Evolutionary conservation across 2,797 vertebrate genomes (phyloP).

Genomic region (Hyperoplus immaculatus): DNA sequence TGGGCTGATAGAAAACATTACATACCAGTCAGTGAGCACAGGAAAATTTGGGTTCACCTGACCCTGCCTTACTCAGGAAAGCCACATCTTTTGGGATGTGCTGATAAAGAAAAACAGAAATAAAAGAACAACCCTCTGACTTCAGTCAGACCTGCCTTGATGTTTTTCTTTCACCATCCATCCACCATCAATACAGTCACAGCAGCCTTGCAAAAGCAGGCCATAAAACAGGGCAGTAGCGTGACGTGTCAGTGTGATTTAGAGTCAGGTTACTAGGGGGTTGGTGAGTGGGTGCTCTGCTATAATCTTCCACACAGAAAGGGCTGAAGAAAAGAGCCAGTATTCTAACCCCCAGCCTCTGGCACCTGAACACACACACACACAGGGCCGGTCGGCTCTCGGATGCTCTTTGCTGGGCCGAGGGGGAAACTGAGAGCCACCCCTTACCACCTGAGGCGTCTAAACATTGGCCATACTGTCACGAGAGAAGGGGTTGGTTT

Average conservation of each 20-base stretch:
- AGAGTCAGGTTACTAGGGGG: conserved; percentile 65
- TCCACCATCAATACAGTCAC: conserved; percentile 50
- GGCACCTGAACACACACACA: conserved; percentile 82
- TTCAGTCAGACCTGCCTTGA: conserved; percentile 25
- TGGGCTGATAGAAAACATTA: conserved; percentile 33
- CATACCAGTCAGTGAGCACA: neutral
- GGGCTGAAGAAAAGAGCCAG: conserved; percentile 70
- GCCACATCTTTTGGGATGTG: conserved; percentile 16
- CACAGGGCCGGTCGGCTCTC: conserved; percentile 51
- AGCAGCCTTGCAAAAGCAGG: conserved; percentile 38
- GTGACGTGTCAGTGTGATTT: conserved; percentile 69
- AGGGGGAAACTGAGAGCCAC: conserved; percentile 60
- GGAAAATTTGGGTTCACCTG: conserved; percentile 33
- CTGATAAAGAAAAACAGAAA: conserved; percentile 8
- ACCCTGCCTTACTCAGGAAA: conserved; percentile 23
- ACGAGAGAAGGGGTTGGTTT: conserved; percentile 53
- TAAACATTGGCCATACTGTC: conserved; percentile 72
- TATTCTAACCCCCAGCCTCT: conserved; percentile 60
- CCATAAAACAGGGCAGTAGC: conserved; percentile 57
- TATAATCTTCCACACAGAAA: conserved; percentile 64
- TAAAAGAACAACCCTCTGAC: conserved; percentile 25
- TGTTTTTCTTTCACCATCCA: conserved; percentile 27
- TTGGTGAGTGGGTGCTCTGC: conserved; percentile 35
- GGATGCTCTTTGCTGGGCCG: conserved; percentile 56
- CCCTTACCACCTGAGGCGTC: conserved; percentile 63